Percentiles rank a stretch among this genome's conserved stretches.
Evolutionary conservation across 2,888 invertebrate genomes (phyloP).

Genomic region (Pharmacophagus antenor): DNA sequence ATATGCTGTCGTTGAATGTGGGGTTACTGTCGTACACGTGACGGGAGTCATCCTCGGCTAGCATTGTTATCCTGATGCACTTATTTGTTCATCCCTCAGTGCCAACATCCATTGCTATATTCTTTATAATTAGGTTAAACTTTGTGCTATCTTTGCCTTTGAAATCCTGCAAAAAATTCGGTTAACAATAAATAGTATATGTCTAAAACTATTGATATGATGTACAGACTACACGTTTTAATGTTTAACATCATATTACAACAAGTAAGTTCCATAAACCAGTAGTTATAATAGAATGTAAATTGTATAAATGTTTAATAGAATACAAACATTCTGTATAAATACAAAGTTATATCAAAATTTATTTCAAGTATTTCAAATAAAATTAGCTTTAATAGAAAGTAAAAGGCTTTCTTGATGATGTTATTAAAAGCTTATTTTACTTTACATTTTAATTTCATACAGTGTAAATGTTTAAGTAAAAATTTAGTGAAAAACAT

Average conservation of each 20-base stretch:
- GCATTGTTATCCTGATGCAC: constrained; percentile 49
- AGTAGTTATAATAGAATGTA: not conserved
- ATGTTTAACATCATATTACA: too few species aligned
- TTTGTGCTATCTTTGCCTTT: not conserved
- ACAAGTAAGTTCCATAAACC: too few species aligned
- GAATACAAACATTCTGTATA: too few species aligned
- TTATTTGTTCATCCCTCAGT: constrained; percentile 59
- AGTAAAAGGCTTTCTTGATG: not conserved
- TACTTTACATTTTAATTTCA: not conserved
- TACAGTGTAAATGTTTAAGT: not conserved
- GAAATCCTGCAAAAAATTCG: not conserved
- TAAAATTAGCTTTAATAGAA: not conserved
- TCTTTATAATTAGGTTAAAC: not conserved
- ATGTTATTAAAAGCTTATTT: not conserved
- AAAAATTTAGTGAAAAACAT: not conserved
- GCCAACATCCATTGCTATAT: constrained; percentile 16
- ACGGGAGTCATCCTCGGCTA: constrained; percentile 57
- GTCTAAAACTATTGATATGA: not conserved
- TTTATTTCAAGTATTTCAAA: not conserved
- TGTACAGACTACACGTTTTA: not conserved
- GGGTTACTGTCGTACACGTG: constrained; percentile 37
- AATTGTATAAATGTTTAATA: too few species aligned
- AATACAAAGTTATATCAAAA: too few species aligned
- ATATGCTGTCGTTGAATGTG: constrained; percentile 48
- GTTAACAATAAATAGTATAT: not conserved